Percentiles rank a stretch among this genome's conserved stretches.
phyloP scores from a whole-genome alignment of 2,113 vertebrate species.

The Procapra przewalskii region DNA sequence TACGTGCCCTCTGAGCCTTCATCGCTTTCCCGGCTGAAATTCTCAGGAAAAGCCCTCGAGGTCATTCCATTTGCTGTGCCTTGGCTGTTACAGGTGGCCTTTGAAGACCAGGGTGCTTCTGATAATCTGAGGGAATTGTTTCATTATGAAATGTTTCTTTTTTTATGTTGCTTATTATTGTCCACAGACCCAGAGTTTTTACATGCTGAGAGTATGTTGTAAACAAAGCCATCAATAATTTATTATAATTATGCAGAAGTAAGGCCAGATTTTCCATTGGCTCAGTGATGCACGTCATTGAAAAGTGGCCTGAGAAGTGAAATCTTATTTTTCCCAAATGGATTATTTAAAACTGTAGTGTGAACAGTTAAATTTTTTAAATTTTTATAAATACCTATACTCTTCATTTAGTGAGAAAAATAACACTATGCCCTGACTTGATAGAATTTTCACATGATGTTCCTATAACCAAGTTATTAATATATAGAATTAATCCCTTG shows the following conservation, averaged over 20 bases:
- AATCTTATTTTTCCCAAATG: slow-evolving; percentile 25
- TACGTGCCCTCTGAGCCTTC: neutral
- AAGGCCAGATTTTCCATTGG: slow-evolving; percentile 38
- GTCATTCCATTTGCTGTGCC: slow-evolving; percentile 7
- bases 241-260: slow-evolving; percentile 33
- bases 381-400: slow-evolving; percentile 20
- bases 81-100: neutral
- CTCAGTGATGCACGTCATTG: neutral
- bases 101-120: slow-evolving; percentile 49
- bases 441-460: neutral
- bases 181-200: slow-evolving; percentile 34
- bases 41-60: neutral
- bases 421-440: neutral
- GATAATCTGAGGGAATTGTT: slow-evolving; percentile 42
- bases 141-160: slow-evolving; percentile 38
- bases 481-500: neutral
- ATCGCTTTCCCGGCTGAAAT: neutral
- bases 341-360: slow-evolving; percentile 28
- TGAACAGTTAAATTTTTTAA: neutral
- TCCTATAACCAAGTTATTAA: neutral
- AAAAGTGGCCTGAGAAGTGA: slow-evolving; percentile 42
- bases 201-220: slow-evolving; percentile 30
- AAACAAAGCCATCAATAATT: slow-evolving; percentile 54
- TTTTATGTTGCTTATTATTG: slow-evolving; percentile 29
- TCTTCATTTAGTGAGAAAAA: neutral